Conservation (phyloP, 2,888 invertebrate species). For the Pammene aurita region DNA sequence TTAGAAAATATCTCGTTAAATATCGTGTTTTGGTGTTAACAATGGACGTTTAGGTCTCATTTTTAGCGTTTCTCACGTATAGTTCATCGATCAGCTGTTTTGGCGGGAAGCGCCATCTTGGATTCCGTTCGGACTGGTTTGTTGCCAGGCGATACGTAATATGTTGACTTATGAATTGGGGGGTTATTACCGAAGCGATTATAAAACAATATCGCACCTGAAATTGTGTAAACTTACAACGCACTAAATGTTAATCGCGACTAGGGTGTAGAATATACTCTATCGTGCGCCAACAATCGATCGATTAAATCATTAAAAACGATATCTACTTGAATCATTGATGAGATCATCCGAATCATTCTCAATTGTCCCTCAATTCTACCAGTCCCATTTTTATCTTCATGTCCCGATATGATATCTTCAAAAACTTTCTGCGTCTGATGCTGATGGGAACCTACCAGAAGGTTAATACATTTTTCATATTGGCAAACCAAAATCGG, state of each 20-base stretch:
- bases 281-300: too few species aligned
- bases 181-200: conserved; percentile 31
- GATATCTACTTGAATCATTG: too few species aligned
- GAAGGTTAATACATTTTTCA: too few species aligned
- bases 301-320: too few species aligned
- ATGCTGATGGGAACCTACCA: too few species aligned
- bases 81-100: conserved; percentile 52
- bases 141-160: conserved; percentile 44
- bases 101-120: conserved; percentile 52
- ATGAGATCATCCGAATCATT: too few species aligned
- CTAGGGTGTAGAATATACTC: neutral
- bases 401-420: too few species aligned
- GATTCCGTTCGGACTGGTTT: conserved; percentile 45
- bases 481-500: too few species aligned
- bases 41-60: conserved; percentile 44
- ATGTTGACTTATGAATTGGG: conserved; percentile 36
- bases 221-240: neutral
- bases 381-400: too few species aligned
- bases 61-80: conserved; percentile 46
- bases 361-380: too few species aligned
- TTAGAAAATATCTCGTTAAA: conserved; percentile 49
- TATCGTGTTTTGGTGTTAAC: conserved; percentile 48
- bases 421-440: too few species aligned
- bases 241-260: neutral
- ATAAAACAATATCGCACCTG: neutral